These are phyloP conservation scores for Thomomys bottae DNA, from an alignment of 2,113 vertebrate species.

Conservation along the genomic window DNA sequence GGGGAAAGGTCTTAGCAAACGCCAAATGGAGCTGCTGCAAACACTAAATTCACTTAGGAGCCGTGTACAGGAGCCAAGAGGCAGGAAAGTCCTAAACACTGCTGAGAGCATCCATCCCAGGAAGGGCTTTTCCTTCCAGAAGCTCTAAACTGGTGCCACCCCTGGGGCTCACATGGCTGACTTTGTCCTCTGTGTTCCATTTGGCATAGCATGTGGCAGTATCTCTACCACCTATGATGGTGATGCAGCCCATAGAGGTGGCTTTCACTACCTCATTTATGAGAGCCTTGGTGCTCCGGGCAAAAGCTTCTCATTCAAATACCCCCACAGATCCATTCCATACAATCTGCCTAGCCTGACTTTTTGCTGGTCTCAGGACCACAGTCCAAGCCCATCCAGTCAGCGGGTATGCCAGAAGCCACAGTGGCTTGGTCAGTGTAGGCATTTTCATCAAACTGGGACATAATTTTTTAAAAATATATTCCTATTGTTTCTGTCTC, in stretches of 20 bases:
- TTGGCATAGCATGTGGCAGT: constrained; percentile 99
- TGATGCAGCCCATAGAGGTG: constrained; percentile 92
- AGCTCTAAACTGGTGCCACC: constrained; percentile 98
- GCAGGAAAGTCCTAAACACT: constrained; percentile 86
- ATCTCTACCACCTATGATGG: constrained; percentile 98
- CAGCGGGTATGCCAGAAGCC: constrained; percentile 92
- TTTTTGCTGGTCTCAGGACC: constrained; percentile 94
- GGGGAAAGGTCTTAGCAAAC: no score
- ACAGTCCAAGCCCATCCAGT: constrained; percentile 99
- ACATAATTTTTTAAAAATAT: no score
- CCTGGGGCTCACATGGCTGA: constrained; percentile 99
- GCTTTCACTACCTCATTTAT: constrained; percentile 99
- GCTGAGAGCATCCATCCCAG: constrained; percentile 96
- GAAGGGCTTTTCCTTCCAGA: constrained; percentile 98
- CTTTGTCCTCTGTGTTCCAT: constrained; percentile 99
- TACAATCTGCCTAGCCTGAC: constrained; percentile 95
- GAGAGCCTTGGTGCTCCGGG: constrained; percentile 94
- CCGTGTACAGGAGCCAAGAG: constrained; percentile 79
- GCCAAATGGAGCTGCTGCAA: constrained; percentile 78
- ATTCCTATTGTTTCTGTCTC: background rate
- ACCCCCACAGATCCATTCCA: constrained; percentile 99
- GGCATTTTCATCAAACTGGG: constrained; percentile 97
- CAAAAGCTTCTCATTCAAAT: constrained; percentile 97
- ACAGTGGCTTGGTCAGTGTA: constrained; percentile 91
- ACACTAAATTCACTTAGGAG: constrained; percentile 80